These are phyloP conservation scores for Rhynchophorus ferrugineus DNA, from an alignment of 1,140 invertebrate species.

Conservation along the genomic window DNA sequence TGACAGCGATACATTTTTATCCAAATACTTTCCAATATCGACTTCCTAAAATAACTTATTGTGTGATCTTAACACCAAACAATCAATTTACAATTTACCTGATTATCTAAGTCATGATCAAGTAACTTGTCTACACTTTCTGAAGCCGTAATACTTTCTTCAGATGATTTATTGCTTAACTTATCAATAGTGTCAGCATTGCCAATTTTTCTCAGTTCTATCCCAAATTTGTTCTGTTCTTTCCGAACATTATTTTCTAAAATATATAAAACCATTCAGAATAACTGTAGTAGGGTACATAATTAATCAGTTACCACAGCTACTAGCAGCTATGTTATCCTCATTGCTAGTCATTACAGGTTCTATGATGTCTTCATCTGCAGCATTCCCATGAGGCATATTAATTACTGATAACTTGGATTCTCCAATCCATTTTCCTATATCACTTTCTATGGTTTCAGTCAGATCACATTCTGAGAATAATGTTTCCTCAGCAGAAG, in stretches of 20 bases:
- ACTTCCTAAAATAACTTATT: slow-evolving; percentile 40
- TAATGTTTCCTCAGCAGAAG: slow-evolving; percentile 36
- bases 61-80: background rate
- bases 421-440: slow-evolving; percentile 38
- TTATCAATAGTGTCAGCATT: slow-evolving; percentile 26
- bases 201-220: slow-evolving; percentile 23
- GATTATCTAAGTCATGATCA: slow-evolving; percentile 18
- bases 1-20: slow-evolving; percentile 59
- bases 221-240: slow-evolving; percentile 18
- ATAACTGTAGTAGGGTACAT: too few species aligned
- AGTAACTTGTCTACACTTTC: slow-evolving; percentile 27
- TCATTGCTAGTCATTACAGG: too few species aligned
- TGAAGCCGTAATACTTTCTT: slow-evolving; percentile 32
- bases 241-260: slow-evolving; percentile 4
- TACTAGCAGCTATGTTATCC: background rate
- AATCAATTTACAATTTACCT: slow-evolving; percentile 22
- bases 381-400: slow-evolving; percentile 24
- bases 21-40: slow-evolving; percentile 58
- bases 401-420: slow-evolving; percentile 36
- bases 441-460: slow-evolving; percentile 33
- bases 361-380: too few species aligned
- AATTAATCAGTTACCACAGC: slow-evolving; percentile 14
- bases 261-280: too few species aligned
- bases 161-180: slow-evolving; percentile 31
- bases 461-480: slow-evolving; percentile 33